Evolutionary conservation across 2,113 vertebrate genomes (phyloP), one percentile per base, ranked within the genome.

Genomic region (Lucifuga dentata): DNA sequence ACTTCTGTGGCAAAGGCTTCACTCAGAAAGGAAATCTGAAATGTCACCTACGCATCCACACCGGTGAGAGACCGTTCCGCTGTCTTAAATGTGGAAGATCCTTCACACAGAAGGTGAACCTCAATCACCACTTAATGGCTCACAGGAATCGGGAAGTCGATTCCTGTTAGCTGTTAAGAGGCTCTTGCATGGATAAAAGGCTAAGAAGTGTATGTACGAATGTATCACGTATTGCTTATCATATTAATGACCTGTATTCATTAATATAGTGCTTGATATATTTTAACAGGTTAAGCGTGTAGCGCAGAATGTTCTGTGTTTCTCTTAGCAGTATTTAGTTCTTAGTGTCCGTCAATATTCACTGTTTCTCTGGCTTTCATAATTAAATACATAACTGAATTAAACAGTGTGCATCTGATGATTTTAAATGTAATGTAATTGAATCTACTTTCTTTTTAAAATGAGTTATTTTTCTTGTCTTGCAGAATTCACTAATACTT

Each of bases 21-120:
- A 84, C 81, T 16, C 89, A 91, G 62, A 91, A 90, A 78, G 78
- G 86, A 65, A 88, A 88, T 78, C 82, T 92, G 15, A 87, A 83
- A 29, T 83, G 78, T 73, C 90, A 92, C 29, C 66, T 90, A 11
- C 88, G 88, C 39, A 81, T 90, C 66, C 91, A 92, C 58, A 85
- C 80, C 0, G 90, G 90, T 0, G 89, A 92, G 52, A 86, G 38
- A 60, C 90, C 88, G 2, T 91, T 86, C 49, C 12, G n/a, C 29
- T 92, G 90, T 49, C 5, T 23, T 26, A 73, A 60, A 70, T 91
- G 90, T 62, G 89, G 89, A 17, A 90, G 68, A 52, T 64, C 76
- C 2, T 92, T 92, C 60, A 86, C 75, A 0, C 90, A 91, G 60
- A 90, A 90, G 55, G 76, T 80, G 23, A 89, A 86, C 64, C 86